Evolutionary conservation across 2,888 invertebrate species (phyloP), one percentile per base, ranked within the genome.

Genomic region (Thymelicus acteon): DNA sequence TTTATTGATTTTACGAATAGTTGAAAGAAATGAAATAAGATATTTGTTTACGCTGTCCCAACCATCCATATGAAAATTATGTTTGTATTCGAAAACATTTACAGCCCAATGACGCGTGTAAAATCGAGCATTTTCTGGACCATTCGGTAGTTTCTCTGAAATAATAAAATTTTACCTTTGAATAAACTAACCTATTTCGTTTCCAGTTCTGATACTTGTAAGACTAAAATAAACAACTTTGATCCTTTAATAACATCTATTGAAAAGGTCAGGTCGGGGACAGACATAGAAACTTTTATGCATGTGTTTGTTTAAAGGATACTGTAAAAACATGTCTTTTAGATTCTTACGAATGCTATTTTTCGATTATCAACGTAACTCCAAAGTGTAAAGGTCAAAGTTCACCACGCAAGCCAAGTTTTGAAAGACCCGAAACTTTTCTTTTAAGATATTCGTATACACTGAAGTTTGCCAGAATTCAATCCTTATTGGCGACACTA

Each of bases 151-250:
- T 68, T 68, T 52, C 31, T 13, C 37, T 62, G 40, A 62, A 57
- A 62, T 47, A 69, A 69, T 62, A 62, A 62, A 57, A 57, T 69
- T 62, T 69, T 62, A 54, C 68, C 62, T 57, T 69, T 69, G 68
- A 69, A 62, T 63, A 68, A 67, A 68, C 68, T 54, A 31, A 31
- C 62, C 48, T 60, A 52, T 62, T 61, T 57, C 15, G 57, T 57
- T 69, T 57, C 68, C 57, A 69, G 62, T 62, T 57, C 48, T 57
- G 57, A 49, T 62, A 61, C 57, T 19, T 57, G 49, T 58, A 58
- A n/a, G 39, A 15, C 13, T 39, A n/a, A 48, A 62, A 63, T 48
- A 69, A 60, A 63, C 63, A 69, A 64, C 63, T 69, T 69, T 44
- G 63, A 69, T 69, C 69, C 63, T 63, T 54, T 49, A 63, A 49